Evolutionary conservation across 2,888 invertebrate genomes (phyloP).

Genomic region (Drosophila kanekoi): DNA sequence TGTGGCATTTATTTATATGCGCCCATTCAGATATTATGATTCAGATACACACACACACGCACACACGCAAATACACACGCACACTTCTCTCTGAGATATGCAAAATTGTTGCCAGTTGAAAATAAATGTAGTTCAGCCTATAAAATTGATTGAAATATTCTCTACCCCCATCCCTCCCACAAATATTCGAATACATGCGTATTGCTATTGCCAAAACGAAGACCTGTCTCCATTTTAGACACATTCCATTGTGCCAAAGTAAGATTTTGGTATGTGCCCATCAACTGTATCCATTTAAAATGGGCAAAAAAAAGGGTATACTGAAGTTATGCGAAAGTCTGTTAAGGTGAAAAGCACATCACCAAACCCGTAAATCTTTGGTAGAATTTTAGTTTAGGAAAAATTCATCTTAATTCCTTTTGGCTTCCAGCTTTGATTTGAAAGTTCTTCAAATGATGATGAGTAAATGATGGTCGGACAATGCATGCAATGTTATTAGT

Average conservation of each 20-base stretch:
- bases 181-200: slow-evolving; percentile 23
- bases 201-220: slow-evolving; percentile 24
- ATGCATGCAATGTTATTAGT: too few relatives aligned
- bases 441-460: too few relatives aligned
- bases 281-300: not conserved
- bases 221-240: slow-evolving; percentile 31
- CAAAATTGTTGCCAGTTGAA: slow-evolving; percentile 11
- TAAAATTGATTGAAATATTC: slow-evolving; percentile 50
- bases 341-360: too few relatives aligned
- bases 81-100: slow-evolving; percentile 7
- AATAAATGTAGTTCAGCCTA: slow-evolving; percentile 21
- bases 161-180: slow-evolving; percentile 4
- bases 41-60: slow-evolving; percentile 16
- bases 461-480: too few relatives aligned
- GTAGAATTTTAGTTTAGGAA: too few relatives aligned
- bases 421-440: too few relatives aligned
- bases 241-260: slow-evolving; percentile 8
- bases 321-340: not conserved
- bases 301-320: not conserved
- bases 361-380: too few relatives aligned
- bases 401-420: too few relatives aligned
- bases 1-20: slow-evolving; percentile 67
- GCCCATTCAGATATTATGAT: slow-evolving; percentile 25
- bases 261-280: not conserved
- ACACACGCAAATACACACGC: not conserved